Evolutionary conservation across 2,797 vertebrate species (phyloP).

Genomic region (Fistularia commersonii): DNA sequence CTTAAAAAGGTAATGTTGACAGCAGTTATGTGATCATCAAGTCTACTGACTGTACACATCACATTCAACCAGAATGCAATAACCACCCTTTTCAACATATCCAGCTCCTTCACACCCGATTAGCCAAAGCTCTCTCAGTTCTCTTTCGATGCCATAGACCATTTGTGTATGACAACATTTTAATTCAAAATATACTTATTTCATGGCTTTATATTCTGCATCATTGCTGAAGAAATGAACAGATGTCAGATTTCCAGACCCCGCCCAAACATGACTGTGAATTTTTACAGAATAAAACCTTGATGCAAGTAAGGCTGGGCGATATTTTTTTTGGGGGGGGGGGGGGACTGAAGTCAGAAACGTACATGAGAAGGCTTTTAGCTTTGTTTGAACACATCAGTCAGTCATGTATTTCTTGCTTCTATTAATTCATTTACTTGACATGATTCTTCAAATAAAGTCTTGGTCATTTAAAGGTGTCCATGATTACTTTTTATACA

Average conservation of each 20-base stretch:
- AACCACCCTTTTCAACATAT: constrained; percentile 37
- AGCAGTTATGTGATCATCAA: constrained; percentile 57
- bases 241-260: constrained; percentile 37
- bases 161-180: constrained; percentile 21
- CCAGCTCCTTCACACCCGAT: constrained; percentile 54
- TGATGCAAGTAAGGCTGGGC: too few relatives aligned
- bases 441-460: too few relatives aligned
- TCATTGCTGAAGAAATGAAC: constrained; percentile 23
- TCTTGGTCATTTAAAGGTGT: too few relatives aligned
- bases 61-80: constrained; percentile 52
- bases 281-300: constrained; percentile 20
- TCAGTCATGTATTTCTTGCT: too few relatives aligned
- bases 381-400: too few relatives aligned
- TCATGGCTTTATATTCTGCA: constrained; percentile 45
- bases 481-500: too few relatives aligned
- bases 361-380: too few relatives aligned
- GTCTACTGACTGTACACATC: constrained; percentile 56
- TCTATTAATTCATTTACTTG: too few relatives aligned
- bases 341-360: too few relatives aligned
- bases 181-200: constrained; percentile 19
- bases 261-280: constrained; percentile 27
- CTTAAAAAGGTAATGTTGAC: constrained; percentile 57
- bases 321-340: too few relatives aligned
- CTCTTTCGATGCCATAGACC: constrained; percentile 42
- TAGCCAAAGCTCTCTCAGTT: constrained; percentile 49